A percentile compares a stretch with the other conserved stretches of the same genome.
Evolutionary conservation across 2,888 invertebrate genomes (phyloP).

Genomic region (Danaus chrysippus): DNA sequence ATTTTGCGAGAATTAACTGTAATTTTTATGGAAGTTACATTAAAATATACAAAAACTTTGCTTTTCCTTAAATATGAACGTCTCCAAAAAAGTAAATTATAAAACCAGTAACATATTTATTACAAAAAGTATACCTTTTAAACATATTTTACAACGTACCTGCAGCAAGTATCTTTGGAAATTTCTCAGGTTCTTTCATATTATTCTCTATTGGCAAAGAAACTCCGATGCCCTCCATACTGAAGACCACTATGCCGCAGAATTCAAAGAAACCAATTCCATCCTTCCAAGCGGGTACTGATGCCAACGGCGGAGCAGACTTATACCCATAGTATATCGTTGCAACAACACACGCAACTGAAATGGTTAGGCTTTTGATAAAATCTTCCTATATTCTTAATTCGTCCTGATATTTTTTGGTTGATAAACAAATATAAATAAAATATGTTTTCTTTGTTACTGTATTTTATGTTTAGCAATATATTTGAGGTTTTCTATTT

Average conservation of each 20-base stretch:
- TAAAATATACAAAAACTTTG: too few relatives aligned
- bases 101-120: neutral
- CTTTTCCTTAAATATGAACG: too few relatives aligned
- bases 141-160: constrained; percentile 41
- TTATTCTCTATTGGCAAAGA: constrained; percentile 69
- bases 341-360: constrained; percentile 64
- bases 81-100: too few relatives aligned
- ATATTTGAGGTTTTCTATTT: too few relatives aligned
- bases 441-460: too few relatives aligned
- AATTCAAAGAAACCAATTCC: constrained; percentile 68
- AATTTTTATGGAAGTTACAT: too few relatives aligned
- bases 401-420: too few relatives aligned
- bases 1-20: too few relatives aligned
- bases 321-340: constrained; percentile 58
- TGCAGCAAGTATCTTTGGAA: constrained; percentile 50
- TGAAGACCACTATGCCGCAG: constrained; percentile 80
- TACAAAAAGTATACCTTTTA: neutral
- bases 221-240: constrained; percentile 76
- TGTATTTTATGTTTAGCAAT: too few relatives aligned
- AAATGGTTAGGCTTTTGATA: constrained; percentile 30
- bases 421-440: too few relatives aligned
- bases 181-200: constrained; percentile 61
- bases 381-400: neutral
- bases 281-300: constrained; percentile 58
- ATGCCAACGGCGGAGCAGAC: constrained; percentile 46